Conservation (phyloP, 2,888 invertebrate genomes). For the Philereme transversata region DNA sequence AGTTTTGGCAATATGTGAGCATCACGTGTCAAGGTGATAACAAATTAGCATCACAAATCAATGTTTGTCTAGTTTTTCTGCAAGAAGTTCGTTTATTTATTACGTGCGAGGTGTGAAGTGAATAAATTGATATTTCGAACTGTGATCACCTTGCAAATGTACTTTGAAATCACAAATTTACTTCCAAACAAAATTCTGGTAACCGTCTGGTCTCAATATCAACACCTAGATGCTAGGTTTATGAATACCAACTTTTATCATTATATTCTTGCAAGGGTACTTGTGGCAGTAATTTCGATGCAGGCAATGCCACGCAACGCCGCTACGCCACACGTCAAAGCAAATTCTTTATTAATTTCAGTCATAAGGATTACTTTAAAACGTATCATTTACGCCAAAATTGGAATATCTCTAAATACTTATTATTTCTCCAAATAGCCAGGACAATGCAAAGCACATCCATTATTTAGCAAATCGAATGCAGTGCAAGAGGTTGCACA, state of each 20-base stretch:
- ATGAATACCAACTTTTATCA: too few species aligned
- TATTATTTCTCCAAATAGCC: conserved; percentile 2
- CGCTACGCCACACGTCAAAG: too few species aligned
- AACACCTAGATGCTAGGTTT: too few species aligned
- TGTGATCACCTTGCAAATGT: conserved; percentile 5
- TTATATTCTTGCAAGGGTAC: too few species aligned
- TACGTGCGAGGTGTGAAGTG: conserved; percentile 29
- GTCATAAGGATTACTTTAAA: too few species aligned
- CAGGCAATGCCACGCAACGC: too few species aligned
- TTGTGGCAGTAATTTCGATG: too few species aligned
- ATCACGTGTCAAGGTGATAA: conserved; percentile 63
- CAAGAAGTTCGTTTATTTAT: conserved; percentile 33
- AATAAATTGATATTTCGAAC: conserved; percentile 12
- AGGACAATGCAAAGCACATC: conserved; percentile 23
- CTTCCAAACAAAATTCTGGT: too few species aligned
- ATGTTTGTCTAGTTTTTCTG: conserved; percentile 47
- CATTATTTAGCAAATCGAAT: conserved; percentile 33
- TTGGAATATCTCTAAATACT: background rate
- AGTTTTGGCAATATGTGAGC: conserved; percentile 52
- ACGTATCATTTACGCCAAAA: too few species aligned
- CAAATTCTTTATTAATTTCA: too few species aligned
- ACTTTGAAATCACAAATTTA: background rate
- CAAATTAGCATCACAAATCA: conserved; percentile 60
- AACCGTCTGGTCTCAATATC: too few species aligned
- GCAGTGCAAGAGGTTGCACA: conserved; percentile 30